These are phyloP conservation scores for Euura lappo DNA, from an alignment of 1,140 invertebrate genomes.

Conservation along the genomic window DNA sequence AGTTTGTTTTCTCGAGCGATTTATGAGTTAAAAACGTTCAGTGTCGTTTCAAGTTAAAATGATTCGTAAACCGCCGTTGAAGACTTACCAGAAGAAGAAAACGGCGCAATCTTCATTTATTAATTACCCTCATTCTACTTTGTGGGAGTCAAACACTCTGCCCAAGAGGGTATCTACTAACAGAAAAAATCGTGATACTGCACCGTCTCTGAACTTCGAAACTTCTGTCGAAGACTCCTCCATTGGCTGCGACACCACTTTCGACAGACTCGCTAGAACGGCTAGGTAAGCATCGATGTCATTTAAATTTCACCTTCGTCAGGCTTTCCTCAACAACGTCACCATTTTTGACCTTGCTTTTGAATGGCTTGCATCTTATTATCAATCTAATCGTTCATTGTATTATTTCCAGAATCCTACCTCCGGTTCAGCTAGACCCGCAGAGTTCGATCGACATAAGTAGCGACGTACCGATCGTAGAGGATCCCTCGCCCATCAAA, in stretches of 20 bases:
- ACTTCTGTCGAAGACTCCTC: not conserved
- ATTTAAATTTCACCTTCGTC: not conserved
- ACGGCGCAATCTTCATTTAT: not conserved
- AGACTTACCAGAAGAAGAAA: not conserved
- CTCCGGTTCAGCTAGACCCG: not conserved
- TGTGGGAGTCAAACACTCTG: not conserved
- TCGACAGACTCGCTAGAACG: constrained; percentile 37
- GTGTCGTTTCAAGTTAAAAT: not conserved
- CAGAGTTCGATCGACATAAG: constrained; percentile 8
- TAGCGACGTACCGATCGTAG: not conserved
- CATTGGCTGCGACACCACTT: constrained; percentile 39
- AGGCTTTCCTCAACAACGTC: constrained; percentile 1
- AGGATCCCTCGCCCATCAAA: not conserved
- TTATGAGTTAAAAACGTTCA: no score
- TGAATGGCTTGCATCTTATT: not conserved
- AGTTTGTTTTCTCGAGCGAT: no score
- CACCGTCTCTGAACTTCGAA: not conserved
- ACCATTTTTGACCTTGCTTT: not conserved
- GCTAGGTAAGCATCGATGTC: constrained; percentile 29
- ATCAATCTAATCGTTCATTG: not conserved
- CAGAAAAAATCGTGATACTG: not conserved
- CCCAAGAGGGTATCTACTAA: not conserved
- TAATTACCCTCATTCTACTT: not conserved
- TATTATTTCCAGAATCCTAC: constrained; percentile 20
- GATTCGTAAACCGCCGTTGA: not conserved